phyloP scores from a whole-genome alignment of 2,888 invertebrate genomes.

The Gisinianus flammeolus region DNA sequence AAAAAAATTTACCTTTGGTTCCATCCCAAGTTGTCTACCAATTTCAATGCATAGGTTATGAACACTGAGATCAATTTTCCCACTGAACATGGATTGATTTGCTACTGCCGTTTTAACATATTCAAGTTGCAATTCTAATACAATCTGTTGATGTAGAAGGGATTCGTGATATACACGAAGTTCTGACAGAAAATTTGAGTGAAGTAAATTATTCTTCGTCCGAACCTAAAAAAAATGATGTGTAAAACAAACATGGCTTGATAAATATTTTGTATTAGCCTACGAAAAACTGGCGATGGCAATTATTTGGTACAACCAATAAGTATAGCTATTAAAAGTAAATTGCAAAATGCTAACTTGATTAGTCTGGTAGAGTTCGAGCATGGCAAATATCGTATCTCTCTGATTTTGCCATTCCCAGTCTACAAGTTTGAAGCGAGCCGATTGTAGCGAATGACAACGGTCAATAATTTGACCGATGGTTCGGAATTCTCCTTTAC shows the following conservation, averaged over 20 bases:
- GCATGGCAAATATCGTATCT: neutral
- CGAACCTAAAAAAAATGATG: neutral
- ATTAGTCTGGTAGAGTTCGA: constrained; percentile 3
- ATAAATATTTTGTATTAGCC: neutral
- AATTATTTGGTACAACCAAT: neutral
- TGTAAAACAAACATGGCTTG: neutral
- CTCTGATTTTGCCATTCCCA: neutral
- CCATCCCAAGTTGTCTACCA: neutral
- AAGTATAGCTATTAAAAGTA: no score
- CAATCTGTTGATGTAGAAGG: neutral
- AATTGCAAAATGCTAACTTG: no score
- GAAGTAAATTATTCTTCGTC: neutral
- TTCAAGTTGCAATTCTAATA: neutral
- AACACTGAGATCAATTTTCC: neutral
- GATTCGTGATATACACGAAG: neutral
- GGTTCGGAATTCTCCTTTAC: constrained; percentile 3
- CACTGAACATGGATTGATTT: neutral
- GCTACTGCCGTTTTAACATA: neutral
- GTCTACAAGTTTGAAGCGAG: neutral
- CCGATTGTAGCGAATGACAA: neutral
- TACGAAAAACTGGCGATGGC: neutral
- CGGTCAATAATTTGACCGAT: constrained; percentile 1
- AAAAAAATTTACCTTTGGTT: neutral
- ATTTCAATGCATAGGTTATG: constrained; percentile 6
- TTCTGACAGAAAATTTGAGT: neutral